A percentile compares a stretch with the other conserved stretches of the same genome.
Conservation (phyloP, 2,113 vertebrate species). For the human region DNA sequence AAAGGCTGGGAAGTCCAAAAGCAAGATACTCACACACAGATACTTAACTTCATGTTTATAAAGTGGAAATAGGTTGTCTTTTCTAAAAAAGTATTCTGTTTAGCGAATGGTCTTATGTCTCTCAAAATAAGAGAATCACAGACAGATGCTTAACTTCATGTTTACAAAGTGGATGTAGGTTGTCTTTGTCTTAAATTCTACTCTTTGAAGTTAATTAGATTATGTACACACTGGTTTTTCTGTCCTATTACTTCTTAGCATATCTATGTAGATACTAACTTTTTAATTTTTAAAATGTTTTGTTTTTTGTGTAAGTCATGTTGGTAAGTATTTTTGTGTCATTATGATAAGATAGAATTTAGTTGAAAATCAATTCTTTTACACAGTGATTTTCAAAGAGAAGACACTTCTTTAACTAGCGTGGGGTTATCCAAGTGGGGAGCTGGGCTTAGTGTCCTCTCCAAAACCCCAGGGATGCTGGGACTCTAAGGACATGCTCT, state of each 20-base stretch:
- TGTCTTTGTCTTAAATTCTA: background rate
- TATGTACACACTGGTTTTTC: slow-evolving; percentile 1
- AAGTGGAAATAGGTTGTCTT: background rate
- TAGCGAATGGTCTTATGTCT: too few species aligned
- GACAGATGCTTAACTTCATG: background rate
- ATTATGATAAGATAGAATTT: background rate
- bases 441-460: background rate
- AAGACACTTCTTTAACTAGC: slow-evolving; percentile 6
- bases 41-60: background rate
- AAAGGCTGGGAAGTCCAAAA: background rate
- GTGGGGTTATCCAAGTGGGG: background rate
- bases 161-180: background rate
- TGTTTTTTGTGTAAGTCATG: background rate
- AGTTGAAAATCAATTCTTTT: slow-evolving; percentile 17
- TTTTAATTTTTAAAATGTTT: slow-evolving; percentile 5
- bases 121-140: too few species aligned
- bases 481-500: background rate
- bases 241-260: background rate
- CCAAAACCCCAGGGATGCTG: background rate
- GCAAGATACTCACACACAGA: background rate
- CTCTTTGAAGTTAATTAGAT: slow-evolving; percentile 20
- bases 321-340: background rate
- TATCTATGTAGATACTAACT: background rate
- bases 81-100: background rate
- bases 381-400: background rate